Conservation (phyloP, 1,140 invertebrate species). For the Trialeurodes vaporariorum region DNA sequence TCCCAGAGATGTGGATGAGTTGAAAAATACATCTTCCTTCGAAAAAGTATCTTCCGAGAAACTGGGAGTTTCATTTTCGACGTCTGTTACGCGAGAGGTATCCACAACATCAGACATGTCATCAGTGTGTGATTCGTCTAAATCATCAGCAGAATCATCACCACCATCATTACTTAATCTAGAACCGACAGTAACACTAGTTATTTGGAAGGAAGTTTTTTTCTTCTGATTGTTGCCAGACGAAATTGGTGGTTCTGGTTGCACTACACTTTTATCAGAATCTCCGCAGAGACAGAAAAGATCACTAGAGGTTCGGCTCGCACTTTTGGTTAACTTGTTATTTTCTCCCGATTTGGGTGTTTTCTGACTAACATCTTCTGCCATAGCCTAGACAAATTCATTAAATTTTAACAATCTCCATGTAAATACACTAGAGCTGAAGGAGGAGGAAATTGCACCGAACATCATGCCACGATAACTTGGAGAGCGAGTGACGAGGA, state of each 20-base stretch:
- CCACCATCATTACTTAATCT: constrained; percentile 66
- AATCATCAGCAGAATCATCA: constrained; percentile 83
- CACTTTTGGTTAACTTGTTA: neutral
- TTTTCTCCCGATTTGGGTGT: neutral
- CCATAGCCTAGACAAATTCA: neutral
- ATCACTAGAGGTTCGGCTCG: neutral
- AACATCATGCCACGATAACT: neutral
- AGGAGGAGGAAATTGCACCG: neutral
- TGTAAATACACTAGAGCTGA: neutral
- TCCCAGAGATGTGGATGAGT: constrained; percentile 56
- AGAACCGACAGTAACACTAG: constrained; percentile 68
- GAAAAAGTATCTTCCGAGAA: constrained; percentile 69
- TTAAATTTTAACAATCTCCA: neutral
- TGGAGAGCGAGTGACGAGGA: neutral
- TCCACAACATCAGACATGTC: constrained; percentile 52
- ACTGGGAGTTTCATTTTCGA: constrained; percentile 71
- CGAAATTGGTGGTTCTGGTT: neutral
- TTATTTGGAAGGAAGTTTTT: constrained; percentile 88
- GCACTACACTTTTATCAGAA: neutral
- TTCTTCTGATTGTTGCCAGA: constrained; percentile 36
- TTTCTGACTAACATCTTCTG: neutral
- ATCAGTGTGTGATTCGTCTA: constrained; percentile 83
- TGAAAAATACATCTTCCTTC: constrained; percentile 69
- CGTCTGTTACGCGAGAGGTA: constrained; percentile 64
- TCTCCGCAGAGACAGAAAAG: neutral